Evolutionary conservation across 2,113 vertebrate species (phyloP), one percentile per base, ranked within the genome.

Genomic region (Passerina amoena): DNA sequence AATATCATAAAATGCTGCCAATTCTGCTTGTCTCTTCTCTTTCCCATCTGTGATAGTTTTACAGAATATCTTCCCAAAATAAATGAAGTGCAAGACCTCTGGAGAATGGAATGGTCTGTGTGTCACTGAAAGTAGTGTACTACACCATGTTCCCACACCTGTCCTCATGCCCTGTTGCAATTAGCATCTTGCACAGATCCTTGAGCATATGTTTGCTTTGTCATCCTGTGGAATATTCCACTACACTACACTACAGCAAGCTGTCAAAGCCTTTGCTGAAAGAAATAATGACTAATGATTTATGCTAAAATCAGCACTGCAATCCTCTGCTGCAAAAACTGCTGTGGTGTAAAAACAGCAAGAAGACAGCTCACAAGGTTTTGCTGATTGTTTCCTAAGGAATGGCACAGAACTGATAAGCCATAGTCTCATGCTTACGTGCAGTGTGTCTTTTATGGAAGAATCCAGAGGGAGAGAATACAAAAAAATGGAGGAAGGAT

Each of bases 211-310:
- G 64, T 24, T 87, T 88, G 61, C 86, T 86, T 82, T 94, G 61
- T 80, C 78, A 80, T 86, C 60, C 92, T 30, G 40, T 90, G 86
- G 72, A 91, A 95, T 94, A 92, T 89, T 95, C 91, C 77, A 68
- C 86, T 48, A 59, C 17, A 6, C 53, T 53, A 40, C 70, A 69
- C 56, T 60, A 75, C 70, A 93, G 88, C 82, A 92, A 95, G 75
- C 81, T 93, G 92, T 68, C 71, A 92, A 59, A 92, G 48, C 31
- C 81, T 92, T 86, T 66, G 66, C 73, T 57, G 75, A 60, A 87
- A 93, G 76, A 69, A 95, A 77, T 70, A 66, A 88, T 48, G 77
- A 72, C 57, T 80, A 86, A 94, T 90, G 92, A 92, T 94, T 97
- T 94, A 60, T 78, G 80, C 78, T 86, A 78, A 94, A 87, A 83